A percentile compares a stretch with the other conserved stretches of the same genome.
Conservation (phyloP, 2,797 vertebrate species). For the Intellagama lesueurii region DNA sequence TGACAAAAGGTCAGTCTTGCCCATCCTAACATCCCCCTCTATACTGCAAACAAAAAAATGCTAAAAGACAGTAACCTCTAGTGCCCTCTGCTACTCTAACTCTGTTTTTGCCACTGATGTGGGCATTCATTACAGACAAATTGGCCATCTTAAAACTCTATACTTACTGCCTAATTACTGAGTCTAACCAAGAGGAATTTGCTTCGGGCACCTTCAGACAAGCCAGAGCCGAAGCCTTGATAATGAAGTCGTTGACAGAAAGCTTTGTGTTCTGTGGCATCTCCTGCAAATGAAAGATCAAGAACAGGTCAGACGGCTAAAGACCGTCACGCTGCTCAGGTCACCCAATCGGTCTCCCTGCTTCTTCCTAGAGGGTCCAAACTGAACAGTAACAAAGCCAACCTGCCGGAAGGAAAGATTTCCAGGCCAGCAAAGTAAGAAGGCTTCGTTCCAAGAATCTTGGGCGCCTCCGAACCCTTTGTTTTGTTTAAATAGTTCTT, state of each 20-base stretch:
- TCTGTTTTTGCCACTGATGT: neutral
- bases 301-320: constrained; percentile 22
- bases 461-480: too few species aligned
- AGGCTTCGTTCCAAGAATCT: too few species aligned
- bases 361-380: neutral
- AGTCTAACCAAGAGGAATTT: constrained; percentile 98
- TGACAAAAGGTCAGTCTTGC: neutral
- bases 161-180: constrained; percentile 97
- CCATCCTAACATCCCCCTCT: accelerated
- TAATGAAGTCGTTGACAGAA: constrained; percentile 97
- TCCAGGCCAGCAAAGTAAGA: neutral
- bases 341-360: neutral
- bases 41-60: neutral
- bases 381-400: neutral
- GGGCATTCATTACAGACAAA: neutral
- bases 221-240: constrained; percentile 95
- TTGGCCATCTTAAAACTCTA: constrained; percentile 40
- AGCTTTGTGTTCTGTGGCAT: constrained; percentile 91
- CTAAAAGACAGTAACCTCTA: neutral
- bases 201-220: constrained; percentile 97
- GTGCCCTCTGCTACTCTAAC: accelerated
- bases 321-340: too few species aligned
- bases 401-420: neutral
- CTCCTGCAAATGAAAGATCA: constrained; percentile 80
- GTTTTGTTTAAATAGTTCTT: too few species aligned